Base-by-base conservation (phyloP, 2,113 vertebrate genomes). In the Muscicapa adusta region DNA sequence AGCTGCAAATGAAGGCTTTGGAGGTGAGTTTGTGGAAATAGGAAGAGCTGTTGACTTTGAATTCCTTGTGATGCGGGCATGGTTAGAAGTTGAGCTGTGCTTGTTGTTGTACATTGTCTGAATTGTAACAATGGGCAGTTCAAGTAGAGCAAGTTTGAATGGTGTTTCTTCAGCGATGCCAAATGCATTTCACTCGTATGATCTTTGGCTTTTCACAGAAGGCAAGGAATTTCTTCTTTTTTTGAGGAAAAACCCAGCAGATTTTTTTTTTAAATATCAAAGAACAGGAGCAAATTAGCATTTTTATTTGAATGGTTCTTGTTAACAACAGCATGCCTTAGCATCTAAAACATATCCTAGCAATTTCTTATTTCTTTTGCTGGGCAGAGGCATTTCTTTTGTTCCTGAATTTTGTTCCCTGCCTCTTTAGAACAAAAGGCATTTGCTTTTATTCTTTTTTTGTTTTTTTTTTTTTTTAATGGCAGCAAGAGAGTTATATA, bases 71-170 rank as follows among this genome's bases (percentile, higher is more conserved):
- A 85, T 94, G 85, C 22, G 7, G 90, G 88, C 74, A 89, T 17
- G 80, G 89, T 92, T 91, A 71, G 91, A 74, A 96, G 62, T 87
- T 96, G 83, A 80, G 75, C 68, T 28, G 68, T 51, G 61, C 33
- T 88, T 84, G 76, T 88, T 66, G 60, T 60, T 88, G 36, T 94
- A 95, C 95, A 79, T 89, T 95, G 95, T 96, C 80, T 91, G 86
- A 70, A 81, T 91, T 3, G 28, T 85, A 94, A 95, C 76, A 87
- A 92, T 96, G 94, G 95, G 85, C 94, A 96, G 92, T 71, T 88
- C 56, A 51, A 93, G 97, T 89, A 74, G 26, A 87, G 51, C 94
- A 98, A 98, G 96, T 98, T 98, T 97, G 96, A 93, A 97, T 97
- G 96, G 90, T 94, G 93, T 94, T 94, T 93, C 95, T 88, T 88